A percentile compares a stretch with the other conserved stretches of the same genome.
phyloP scores from a whole-genome alignment of 2,797 vertebrate species.

The Spinus pinus region DNA sequence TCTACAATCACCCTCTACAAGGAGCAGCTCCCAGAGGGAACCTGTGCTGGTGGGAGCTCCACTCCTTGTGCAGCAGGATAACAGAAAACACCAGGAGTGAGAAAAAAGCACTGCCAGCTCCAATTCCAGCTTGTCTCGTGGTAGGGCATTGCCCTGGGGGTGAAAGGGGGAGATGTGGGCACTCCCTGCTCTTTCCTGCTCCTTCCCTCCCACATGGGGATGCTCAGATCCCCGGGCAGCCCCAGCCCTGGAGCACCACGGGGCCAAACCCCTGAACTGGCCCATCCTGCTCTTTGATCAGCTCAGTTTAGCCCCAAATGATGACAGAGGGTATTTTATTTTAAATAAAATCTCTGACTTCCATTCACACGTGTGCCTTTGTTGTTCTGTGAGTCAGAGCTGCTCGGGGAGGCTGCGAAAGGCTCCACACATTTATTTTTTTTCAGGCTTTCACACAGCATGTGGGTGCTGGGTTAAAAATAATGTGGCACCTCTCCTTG shows the following conservation, averaged over 20 bases:
- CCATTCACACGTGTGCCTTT: neutral
- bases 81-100: rapidly evolving
- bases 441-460: neutral
- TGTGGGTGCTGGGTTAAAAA: slow-evolving; percentile 45
- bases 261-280: neutral
- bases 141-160: no score
- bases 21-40: neutral
- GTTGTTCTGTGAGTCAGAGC: slow-evolving; percentile 18
- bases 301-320: neutral
- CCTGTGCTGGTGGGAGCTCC: rapidly evolving
- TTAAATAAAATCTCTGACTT: neutral
- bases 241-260: neutral
- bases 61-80: neutral
- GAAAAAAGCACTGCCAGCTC: neutral
- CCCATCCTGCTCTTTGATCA: neutral
- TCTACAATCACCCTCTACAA: no score
- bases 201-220: rapidly evolving
- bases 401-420: neutral
- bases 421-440: neutral
- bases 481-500: slow-evolving; percentile 23
- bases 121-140: rapidly evolving
- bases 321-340: neutral
- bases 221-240: neutral
- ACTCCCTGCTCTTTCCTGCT: neutral
- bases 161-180: neutral